A percentile compares a stretch with the other conserved stretches of the same genome.
These are phyloP conservation scores for Cataglyphis altisquamis DNA, from an alignment of 2,888 invertebrate species.

Conservation along the genomic window DNA sequence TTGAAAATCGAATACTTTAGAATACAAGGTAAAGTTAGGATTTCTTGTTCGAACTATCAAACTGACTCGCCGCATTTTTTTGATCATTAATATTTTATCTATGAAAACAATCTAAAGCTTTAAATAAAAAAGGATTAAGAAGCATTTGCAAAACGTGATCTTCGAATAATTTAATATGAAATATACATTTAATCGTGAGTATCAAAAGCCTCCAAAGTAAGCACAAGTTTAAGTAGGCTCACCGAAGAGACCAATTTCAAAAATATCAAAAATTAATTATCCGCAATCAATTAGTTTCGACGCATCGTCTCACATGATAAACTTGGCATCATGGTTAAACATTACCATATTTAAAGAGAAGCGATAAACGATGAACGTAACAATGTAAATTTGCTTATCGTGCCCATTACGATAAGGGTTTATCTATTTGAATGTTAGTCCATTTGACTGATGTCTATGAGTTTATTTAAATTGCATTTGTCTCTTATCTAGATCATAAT, in stretches of 20 bases:
- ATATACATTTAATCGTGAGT: background rate
- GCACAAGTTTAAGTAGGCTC: background rate
- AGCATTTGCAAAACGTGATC: background rate
- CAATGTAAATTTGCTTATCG: slow-evolving; percentile 15
- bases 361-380: slow-evolving; percentile 5
- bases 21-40: background rate
- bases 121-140: background rate
- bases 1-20: slow-evolving; percentile 13
- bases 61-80: slow-evolving; percentile 6
- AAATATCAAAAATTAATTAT: slow-evolving; percentile 8
- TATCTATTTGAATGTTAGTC: slow-evolving; percentile 26
- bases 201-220: slow-evolving; percentile 2
- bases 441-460: slow-evolving; percentile 7
- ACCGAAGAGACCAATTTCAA: background rate
- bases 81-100: background rate
- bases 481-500: background rate
- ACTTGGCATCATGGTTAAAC: background rate
- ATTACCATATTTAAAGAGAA: background rate
- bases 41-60: background rate
- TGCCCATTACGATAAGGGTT: slow-evolving; percentile 39
- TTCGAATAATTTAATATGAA: background rate
- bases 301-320: background rate
- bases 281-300: slow-evolving; percentile 1
- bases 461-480: slow-evolving; percentile 17
- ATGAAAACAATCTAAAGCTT: background rate